Percentiles rank a stretch among this genome's conserved stretches.
Evolutionary conservation across 92 coral and sea anemone genomes (phyloP).

Genomic region (Epizoanthus rinbou): DNA sequence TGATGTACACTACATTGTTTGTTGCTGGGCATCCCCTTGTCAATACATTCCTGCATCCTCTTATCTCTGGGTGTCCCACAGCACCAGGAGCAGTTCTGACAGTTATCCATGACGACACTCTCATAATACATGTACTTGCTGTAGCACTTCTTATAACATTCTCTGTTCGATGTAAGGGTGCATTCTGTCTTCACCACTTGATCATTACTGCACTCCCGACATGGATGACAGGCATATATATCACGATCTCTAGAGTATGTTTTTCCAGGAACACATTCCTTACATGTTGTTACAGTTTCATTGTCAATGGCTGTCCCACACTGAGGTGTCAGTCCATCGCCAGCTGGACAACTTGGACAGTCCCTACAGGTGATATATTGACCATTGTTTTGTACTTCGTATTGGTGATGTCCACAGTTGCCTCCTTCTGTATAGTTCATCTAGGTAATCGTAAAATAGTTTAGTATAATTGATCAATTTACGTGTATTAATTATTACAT

Average conservation of each 20-base stretch:
- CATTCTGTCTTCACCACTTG: conserved; percentile 60
- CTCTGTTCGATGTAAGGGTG: conserved; percentile 31
- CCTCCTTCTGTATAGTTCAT: neutral
- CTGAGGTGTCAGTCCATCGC: conserved; percentile 48
- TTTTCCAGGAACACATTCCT: conserved; percentile 55
- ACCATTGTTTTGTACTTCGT: neutral
- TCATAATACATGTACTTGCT: conserved; percentile 61
- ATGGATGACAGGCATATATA: conserved; percentile 50
- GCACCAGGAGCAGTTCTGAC: conserved; percentile 75
- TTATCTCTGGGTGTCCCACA: conserved; percentile 66
- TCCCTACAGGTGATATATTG: conserved; percentile 26
- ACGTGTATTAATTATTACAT: too few species aligned
- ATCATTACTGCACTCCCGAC: conserved; percentile 61
- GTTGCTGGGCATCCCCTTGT: conserved; percentile 59
- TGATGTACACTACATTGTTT: conserved; percentile 56
- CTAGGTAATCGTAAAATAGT: neutral
- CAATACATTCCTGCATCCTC: conserved; percentile 52
- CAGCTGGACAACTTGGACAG: conserved; percentile 54
- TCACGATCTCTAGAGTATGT: conserved; percentile 53
- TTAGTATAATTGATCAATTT: too few species aligned
- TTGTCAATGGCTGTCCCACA: conserved; percentile 51
- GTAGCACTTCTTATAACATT: conserved; percentile 66
- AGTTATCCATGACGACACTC: conserved; percentile 6
- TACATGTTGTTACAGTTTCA: conserved; percentile 35
- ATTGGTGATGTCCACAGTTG: conserved; percentile 11